phyloP scores from a whole-genome alignment of 1,140 invertebrate species.

The Drosophila rufa region DNA sequence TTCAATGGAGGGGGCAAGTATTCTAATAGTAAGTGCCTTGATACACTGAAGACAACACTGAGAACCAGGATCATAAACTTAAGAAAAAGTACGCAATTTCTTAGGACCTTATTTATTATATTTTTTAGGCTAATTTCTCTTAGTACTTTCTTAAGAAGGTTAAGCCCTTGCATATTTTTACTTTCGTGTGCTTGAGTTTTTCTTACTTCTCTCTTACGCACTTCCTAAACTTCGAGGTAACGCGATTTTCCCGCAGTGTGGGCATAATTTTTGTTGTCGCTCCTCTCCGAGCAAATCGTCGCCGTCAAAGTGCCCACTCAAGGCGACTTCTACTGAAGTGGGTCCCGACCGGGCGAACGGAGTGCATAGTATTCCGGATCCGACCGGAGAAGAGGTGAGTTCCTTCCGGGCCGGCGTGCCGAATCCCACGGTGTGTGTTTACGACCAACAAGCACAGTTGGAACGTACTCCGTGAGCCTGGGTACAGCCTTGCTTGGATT shows the following conservation, averaged over 20 bases:
- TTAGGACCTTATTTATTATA: not conserved
- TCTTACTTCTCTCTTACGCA: no score
- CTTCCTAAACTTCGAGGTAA: no score
- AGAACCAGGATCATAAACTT: not conserved
- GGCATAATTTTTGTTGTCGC: slow-evolving; percentile 79
- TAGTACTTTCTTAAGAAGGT: no score
- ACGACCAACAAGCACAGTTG: slow-evolving; percentile 81
- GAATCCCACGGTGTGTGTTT: slow-evolving; percentile 82
- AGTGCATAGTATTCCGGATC: slow-evolving; percentile 10
- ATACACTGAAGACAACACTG: not conserved
- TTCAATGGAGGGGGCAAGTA: slow-evolving; percentile 3
- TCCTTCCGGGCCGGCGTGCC: slow-evolving; percentile 48
- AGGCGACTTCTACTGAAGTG: slow-evolving; percentile 71
- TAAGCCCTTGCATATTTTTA: no score
- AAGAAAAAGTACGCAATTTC: not conserved
- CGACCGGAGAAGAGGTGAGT: slow-evolving; percentile 31
- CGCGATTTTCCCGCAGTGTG: slow-evolving; percentile 11
- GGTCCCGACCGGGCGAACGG: slow-evolving; percentile 39
- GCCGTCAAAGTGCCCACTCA: slow-evolving; percentile 75
- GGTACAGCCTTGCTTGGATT: slow-evolving; percentile 51
- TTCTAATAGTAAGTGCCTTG: slow-evolving; percentile 47
- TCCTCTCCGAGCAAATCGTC: slow-evolving; percentile 69
- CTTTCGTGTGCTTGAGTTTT: not conserved
- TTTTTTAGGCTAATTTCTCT: no score
- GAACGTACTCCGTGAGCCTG: slow-evolving; percentile 34